Evolutionary conservation across 2,797 vertebrate species (phyloP).

Genomic region (Garrulus glandarius): DNA sequence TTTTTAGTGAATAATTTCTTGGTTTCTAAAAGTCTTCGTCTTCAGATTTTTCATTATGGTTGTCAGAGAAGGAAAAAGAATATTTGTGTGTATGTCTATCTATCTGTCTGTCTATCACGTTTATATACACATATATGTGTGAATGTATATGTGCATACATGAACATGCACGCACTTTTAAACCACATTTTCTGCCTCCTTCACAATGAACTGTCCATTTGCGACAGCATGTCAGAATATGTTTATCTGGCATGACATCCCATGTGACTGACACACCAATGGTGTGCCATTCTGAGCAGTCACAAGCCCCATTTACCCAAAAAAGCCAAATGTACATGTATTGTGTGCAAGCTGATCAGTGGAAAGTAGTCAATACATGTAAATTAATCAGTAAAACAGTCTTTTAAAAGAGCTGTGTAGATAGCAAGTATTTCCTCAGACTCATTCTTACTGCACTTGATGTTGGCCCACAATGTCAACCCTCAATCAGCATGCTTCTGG

Average conservation of each 20-base stretch:
- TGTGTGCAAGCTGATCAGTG: fast-evolving
- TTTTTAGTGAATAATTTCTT: neutral
- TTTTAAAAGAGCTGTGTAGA: neutral
- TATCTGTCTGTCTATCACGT: neutral
- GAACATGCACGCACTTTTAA: neutral
- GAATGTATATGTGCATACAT: neutral
- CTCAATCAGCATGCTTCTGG: neutral
- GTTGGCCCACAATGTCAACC: neutral
- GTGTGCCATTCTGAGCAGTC: neutral
- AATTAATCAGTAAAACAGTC: neutral
- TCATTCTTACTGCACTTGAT: neutral
- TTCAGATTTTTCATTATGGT: neutral
- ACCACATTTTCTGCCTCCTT: neutral
- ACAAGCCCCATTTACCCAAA: neutral
- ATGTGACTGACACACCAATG: neutral
- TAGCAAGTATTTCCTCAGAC: neutral
- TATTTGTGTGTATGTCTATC: no score
- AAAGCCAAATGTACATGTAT: neutral
- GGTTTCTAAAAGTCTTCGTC: neutral
- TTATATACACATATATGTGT: neutral
- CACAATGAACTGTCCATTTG: neutral
- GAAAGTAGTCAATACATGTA: neutral
- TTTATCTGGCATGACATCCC: neutral
- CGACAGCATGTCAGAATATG: neutral
- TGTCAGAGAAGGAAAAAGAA: neutral